Evolutionary conservation across 2,888 invertebrate species (phyloP), one percentile per base, ranked within the genome.

Genomic region (Diloba caeruleocephala): DNA sequence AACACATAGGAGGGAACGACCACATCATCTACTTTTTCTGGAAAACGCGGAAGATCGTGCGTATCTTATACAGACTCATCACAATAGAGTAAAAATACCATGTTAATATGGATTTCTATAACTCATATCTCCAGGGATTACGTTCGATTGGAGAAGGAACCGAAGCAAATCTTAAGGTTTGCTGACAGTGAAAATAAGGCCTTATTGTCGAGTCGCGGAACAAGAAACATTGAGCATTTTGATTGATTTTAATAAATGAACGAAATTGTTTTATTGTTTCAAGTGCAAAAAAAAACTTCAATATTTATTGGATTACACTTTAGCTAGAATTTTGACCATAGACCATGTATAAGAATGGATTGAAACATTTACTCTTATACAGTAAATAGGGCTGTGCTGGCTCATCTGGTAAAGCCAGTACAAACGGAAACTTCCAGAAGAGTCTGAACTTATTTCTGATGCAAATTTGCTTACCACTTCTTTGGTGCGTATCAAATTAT

Each of bases 131-230:
- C 44, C 54, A 54, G 8, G 49, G 39, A 31, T 39, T 44, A 44
- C 44, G 38, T 17, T 38, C 38, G n/a, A 38, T 7, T 6, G 23
- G 23, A 7, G 23, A 23, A 23, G 23, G 23, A 7, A 23, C 23
- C 3, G 23, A 23, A 23, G 23, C 23, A 23, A 25, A 31, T 19
- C 51, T 32, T 51, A 49, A 42, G 33, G 21, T n/a, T 19, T 19
- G 44, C 44, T n/a, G n/a, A n/a, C n/a, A n/a, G n/a, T n/a, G n/a
- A n/a, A n/a, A n/a, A n/a, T n/a, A n/a, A n/a, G n/a, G n/a, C n/a
- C n/a, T n/a, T n/a, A n/a, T 44, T 71, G 44, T 61, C 61, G 19
- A 58, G 64, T 37, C 62, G 65, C n/a, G n/a, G n/a, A n/a, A n/a
- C n/a, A n/a, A n/a, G n/a, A n/a, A n/a, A n/a, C n/a, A n/a, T n/a